These are phyloP conservation scores for Drosophila mojavensis DNA, from an alignment of 1,140 invertebrate genomes.

Conservation along the genomic window DNA sequence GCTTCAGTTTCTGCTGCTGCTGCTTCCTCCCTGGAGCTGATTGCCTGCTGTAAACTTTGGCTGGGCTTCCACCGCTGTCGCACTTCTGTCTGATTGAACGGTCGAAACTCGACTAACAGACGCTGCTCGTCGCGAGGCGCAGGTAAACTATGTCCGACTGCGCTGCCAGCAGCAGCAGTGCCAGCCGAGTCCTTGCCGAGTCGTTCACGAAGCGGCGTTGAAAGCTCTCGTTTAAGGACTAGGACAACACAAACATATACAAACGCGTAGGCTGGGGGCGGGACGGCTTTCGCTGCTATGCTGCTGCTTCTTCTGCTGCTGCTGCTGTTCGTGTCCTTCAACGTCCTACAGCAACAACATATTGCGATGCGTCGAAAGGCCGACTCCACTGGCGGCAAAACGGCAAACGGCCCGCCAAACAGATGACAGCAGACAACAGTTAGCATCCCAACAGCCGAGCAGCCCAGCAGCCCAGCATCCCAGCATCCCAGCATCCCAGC, in stretches of 20 bases:
- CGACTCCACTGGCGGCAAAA: slow-evolving; percentile 61
- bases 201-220: slow-evolving; percentile 23
- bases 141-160: slow-evolving; percentile 11
- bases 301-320: slow-evolving; percentile 1
- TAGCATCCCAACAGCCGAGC: slow-evolving; percentile 13
- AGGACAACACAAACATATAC: slow-evolving; percentile 68
- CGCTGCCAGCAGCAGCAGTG: not conserved
- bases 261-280: slow-evolving; percentile 44
- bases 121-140: slow-evolving; percentile 31
- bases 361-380: slow-evolving; percentile 47
- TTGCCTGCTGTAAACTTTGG: slow-evolving; percentile 17
- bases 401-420: slow-evolving; percentile 79
- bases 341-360: slow-evolving; percentile 74
- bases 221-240: slow-evolving; percentile 73
- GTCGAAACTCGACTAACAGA: slow-evolving; percentile 78
- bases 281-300: slow-evolving; percentile 19
- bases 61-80: slow-evolving; percentile 52
- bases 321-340: slow-evolving; percentile 71
- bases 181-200: slow-evolving; percentile 10
- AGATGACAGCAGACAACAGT: slow-evolving; percentile 64
- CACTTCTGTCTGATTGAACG: slow-evolving; percentile 75
- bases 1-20: slow-evolving; percentile 19
- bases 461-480: not conserved
- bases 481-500: slow-evolving; percentile 4
- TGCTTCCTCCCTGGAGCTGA: slow-evolving; percentile 24